Base-by-base conservation (phyloP, 2,888 invertebrate species). In the Drosophila limbata region DNA sequence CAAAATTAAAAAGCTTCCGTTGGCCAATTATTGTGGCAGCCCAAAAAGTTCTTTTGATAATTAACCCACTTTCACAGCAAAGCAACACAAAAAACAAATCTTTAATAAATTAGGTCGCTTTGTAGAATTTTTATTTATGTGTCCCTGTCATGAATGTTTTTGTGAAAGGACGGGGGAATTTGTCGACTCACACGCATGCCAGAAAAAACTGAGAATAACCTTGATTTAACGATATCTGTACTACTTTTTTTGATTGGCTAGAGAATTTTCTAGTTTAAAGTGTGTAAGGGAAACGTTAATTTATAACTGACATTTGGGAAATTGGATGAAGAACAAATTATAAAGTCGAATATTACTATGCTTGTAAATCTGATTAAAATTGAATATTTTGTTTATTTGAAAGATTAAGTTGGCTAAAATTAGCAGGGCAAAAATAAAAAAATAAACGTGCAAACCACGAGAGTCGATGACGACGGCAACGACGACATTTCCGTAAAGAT, bases 371-470 rank as follows among this genome's bases (percentile, higher is more conserved):
- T 19, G n/a, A 33, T 33, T 15, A 19, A n/a, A 56, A 44, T 44
- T 19, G 15, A 11, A 3, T 25, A 37, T 15, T 11, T 19, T 31
- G 11, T 31, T 28, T 17, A 17, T 31, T 21, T 42, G 5, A 42
- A 13, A 42, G 33, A 6, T n/a, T 39, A 28, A 5, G 42, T 2
- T 48, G 25, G 55, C 65, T 66, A 78, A 63, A 52, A 56, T 71
- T 67, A 71, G 71, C 61, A 1, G 5, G 3, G 19, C 13, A 35
- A 52, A 67, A 48, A 50, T 47, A 17, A 39, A 57, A 17, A 39
- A 57, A 55, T 42, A 81, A 87, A 84, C 83, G 87, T 87, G 83
- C 77, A 51, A 37, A 44, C 79, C 87, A 84, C 83, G 79, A 77
- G 83, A 84, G 67, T 48, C 45, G 45, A 52, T 53, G 53, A 52